These are phyloP conservation scores for Onychomys torridus DNA, from an alignment of 2,797 vertebrate genomes.

Conservation along the genomic window DNA sequence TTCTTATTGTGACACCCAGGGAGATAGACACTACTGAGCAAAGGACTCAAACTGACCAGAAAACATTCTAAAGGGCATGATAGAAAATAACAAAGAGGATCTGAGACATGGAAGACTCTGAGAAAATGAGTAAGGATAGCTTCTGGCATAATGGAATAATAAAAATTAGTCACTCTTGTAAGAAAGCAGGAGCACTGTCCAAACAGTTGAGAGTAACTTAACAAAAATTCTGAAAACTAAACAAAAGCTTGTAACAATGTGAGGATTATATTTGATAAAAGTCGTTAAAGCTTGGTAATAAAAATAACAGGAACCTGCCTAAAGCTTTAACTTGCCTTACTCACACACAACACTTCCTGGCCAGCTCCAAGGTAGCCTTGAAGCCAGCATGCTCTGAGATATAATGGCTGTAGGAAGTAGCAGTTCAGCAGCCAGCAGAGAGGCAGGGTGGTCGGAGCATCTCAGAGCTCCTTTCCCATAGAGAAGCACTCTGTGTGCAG, in stretches of 20 bases:
- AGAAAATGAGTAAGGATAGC: background rate
- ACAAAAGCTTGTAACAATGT: background rate
- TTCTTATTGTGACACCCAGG: background rate
- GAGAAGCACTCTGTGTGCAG: background rate
- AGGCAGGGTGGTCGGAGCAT: background rate
- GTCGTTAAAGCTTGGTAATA: background rate
- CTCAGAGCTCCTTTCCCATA: background rate
- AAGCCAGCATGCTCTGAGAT: background rate
- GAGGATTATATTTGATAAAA: background rate
- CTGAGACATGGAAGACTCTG: background rate
- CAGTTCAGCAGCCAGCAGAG: background rate
- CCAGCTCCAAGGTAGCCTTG: background rate
- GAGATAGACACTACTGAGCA: background rate
- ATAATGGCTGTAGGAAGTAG: background rate
- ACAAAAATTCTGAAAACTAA: conserved; percentile 28
- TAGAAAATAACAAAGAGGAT: background rate
- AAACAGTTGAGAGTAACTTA: background rate
- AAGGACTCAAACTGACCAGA: background rate
- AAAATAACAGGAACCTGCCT: background rate
- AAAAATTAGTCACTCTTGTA: background rate
- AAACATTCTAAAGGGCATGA: conserved; percentile 10
- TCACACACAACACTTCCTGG: background rate
- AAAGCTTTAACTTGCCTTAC: background rate
- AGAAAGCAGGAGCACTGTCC: background rate
- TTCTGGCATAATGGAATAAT: background rate